Base-by-base conservation (phyloP, 2,888 invertebrate genomes). In the Chymomyza amoena region DNA sequence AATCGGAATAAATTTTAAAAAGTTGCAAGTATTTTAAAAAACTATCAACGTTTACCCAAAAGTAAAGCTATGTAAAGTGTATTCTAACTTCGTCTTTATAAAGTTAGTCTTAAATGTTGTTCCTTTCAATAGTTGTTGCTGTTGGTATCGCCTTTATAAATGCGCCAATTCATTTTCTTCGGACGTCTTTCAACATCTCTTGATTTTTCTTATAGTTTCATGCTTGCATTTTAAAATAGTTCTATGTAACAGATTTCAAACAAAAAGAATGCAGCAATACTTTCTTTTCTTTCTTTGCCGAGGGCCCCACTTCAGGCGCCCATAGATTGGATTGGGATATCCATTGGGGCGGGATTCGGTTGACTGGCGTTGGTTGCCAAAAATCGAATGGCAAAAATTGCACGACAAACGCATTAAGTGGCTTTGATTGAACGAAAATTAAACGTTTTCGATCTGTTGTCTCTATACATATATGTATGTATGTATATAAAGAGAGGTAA, bases 391-490 rank as follows among this genome's bases (percentile, higher is more conserved):
- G 54, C 54, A 45, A 45, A 45, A 45, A 45, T 45, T 45, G 39
- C 54, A 9, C 54, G 20, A 7, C 20, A 57, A 57, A 57, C 20
- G 57, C 57, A 57, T 57, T 57, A 57, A 57, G 57, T 57, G 57
- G 13, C 57, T 57, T 57, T 57, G 57, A 57, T 57, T 57, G 57
- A 57, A 57, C 57, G 28, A 57, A 57, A 57, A 57, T 57, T 57
- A 57, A 57, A 57, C 57, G 57, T 3, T 57, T 25, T 57, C 57
- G 20, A 20, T 57, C 18, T 54, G 54, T 54, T 54, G 16, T 54
- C 16, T 9, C 6, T 54, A 18, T 4, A 54, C 7, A 20, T 54
- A 39, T 39, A 39, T 18, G n/a, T n/a, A n/a, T n/a, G 10, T 54
- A 7, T 54, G 13, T 9, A 54, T 9, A 20, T 54, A 45, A 13